A percentile compares a stretch with the other conserved stretches of the same genome.
These are phyloP conservation scores for Leptothorax acervorum DNA, from an alignment of 2,888 invertebrate species.

Conservation along the genomic window DNA sequence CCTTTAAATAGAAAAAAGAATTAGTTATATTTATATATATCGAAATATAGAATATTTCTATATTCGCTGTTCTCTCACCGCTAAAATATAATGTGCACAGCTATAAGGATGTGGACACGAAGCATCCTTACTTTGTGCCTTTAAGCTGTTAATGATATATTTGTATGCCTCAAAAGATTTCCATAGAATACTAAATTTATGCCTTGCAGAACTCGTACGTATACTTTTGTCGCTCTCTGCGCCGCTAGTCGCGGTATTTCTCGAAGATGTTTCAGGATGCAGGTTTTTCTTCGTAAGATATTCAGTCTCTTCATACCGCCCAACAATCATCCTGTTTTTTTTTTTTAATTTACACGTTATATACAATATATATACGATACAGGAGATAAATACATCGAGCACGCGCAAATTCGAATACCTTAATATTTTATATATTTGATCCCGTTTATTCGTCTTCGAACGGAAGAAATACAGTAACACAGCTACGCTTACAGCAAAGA, in stretches of 20 bases:
- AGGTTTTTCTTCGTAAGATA: conserved; percentile 77
- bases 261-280: conserved; percentile 63
- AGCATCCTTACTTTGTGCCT: conserved; percentile 86
- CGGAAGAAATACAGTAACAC: conserved; percentile 88
- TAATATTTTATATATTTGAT: conserved; percentile 88
- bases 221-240: conserved; percentile 65
- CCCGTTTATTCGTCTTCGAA: conserved; percentile 86
- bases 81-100: conserved; percentile 88
- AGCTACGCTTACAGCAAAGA: conserved; percentile 89
- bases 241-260: not conserved
- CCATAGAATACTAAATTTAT: conserved; percentile 82
- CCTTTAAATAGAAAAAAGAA: conserved; percentile 83
- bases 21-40: not conserved
- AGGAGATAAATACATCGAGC: not conserved
- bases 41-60: not conserved
- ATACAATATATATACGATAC: not conserved
- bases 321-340: conserved; percentile 87
- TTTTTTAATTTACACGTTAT: not conserved
- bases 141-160: conserved; percentile 86
- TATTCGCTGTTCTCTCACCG: conserved; percentile 82
- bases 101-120: conserved; percentile 89
- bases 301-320: conserved; percentile 88
- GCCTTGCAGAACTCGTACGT: conserved; percentile 44
- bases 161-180: conserved; percentile 86
- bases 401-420: conserved; percentile 83